Evolutionary conservation across 2,888 invertebrate species (phyloP).

Genomic region (Anarsia innoxiella): DNA sequence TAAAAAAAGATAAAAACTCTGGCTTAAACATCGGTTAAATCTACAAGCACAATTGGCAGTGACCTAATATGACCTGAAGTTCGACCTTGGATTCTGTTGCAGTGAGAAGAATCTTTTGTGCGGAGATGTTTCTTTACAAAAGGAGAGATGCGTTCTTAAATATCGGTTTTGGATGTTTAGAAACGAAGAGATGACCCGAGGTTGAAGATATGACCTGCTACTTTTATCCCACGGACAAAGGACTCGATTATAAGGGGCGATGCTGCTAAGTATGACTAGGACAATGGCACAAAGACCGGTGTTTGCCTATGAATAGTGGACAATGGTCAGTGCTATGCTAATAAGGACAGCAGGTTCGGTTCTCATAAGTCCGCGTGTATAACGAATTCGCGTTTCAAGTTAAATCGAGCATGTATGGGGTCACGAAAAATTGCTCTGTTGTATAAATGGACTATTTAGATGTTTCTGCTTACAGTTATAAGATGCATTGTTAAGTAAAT

Average conservation of each 20-base stretch:
- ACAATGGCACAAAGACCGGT: constrained; percentile 67
- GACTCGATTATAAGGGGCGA: constrained; percentile 65
- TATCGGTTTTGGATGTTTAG: constrained; percentile 50
- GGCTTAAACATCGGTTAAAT: constrained; percentile 49
- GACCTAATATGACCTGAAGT: constrained; percentile 60
- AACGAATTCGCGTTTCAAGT: constrained; percentile 73
- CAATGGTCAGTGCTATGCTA: constrained; percentile 63
- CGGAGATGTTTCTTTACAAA: constrained; percentile 49
- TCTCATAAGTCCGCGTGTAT: constrained; percentile 64
- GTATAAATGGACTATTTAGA: constrained; percentile 66
- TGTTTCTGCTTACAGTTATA: constrained; percentile 55
- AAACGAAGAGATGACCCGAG: constrained; percentile 67
- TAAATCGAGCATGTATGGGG: constrained; percentile 67
- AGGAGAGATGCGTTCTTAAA: constrained; percentile 33
- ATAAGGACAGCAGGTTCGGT: constrained; percentile 68
- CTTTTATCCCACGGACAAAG: constrained; percentile 21
- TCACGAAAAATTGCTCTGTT: constrained; percentile 18
- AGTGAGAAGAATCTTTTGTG: constrained; percentile 36
- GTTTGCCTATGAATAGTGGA: constrained; percentile 72
- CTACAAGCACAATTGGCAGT: constrained; percentile 51
- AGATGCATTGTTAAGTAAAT: constrained; percentile 61
- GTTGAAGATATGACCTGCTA: constrained; percentile 35
- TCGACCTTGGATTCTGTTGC: constrained; percentile 61
- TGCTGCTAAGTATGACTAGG: constrained; percentile 65
- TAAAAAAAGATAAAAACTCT: constrained; percentile 19